Percentiles rank a stretch among this genome's conserved stretches.
phyloP scores from a whole-genome alignment of 2,888 invertebrate genomes.

The Tanypteryx hageni region DNA sequence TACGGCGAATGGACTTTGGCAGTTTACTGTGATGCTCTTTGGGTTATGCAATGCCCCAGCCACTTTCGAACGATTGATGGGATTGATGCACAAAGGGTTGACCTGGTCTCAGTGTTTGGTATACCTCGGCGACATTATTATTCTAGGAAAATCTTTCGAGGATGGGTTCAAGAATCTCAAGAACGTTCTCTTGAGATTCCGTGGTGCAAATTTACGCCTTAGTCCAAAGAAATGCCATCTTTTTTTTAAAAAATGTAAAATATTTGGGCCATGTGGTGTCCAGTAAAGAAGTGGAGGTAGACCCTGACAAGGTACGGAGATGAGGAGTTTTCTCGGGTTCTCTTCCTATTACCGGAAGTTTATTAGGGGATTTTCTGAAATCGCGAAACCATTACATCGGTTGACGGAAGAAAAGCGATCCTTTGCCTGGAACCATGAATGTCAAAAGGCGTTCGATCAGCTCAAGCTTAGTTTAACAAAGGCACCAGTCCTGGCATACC shows the following conservation, averaged over 20 bases:
- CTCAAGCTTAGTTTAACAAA: background rate
- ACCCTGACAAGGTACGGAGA: no score
- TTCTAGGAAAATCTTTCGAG: background rate
- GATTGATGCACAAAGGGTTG: background rate
- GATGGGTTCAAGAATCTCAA: background rate
- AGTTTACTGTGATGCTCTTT: background rate
- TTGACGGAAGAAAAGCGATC: background rate
- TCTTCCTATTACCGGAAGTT: background rate
- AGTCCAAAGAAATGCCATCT: conserved; percentile 12
- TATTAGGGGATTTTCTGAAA: background rate
- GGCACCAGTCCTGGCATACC: background rate
- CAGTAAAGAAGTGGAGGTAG: no score
- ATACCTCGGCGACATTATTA: background rate
- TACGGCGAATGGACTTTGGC: background rate
- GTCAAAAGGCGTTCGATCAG: background rate
- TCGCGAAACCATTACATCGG: background rate
- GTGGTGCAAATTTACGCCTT: background rate
- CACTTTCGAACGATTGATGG: background rate
- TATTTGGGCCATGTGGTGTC: no score
- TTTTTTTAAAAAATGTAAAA: background rate
- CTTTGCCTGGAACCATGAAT: background rate
- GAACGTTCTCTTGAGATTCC: background rate
- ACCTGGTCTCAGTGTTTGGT: background rate
- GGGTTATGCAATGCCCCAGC: no score
- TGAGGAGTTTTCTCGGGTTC: no score